Base-by-base conservation (phyloP, 2,113 vertebrate genomes). In the Ophiodon elongatus region DNA sequence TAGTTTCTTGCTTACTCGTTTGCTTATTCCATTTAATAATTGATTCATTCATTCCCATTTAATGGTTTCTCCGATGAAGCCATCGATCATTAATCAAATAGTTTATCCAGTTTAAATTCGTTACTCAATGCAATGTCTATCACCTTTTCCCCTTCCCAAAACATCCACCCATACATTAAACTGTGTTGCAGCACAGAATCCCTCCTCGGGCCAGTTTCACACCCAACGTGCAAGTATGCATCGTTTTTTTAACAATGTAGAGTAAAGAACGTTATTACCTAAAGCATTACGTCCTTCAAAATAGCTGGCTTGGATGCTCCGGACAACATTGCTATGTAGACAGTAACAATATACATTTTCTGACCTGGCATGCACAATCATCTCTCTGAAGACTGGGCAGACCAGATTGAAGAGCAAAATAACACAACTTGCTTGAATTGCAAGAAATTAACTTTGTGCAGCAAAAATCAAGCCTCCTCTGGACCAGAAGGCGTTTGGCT, bases 151-250 rank as follows among this genome's bases (percentile, higher is more conserved):
- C 6, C 14, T 60, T 60, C 27, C 52, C 15, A 9, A 25, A 56
- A 25, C 52, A 64, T 64, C 11, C 62, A 72, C 31, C 29, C 29
- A 17, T 64, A 23, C 14, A 43, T 23, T 29, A 52, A 62, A 68
- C 13, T 57, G 33, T 37, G 29, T 43, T 60, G 8, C 37, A 37
- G 54, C 13, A 29, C 13, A 33, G 25, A 37, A 25, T 35, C 11
- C 29, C 47, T 65, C 54, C 33, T 35, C 15, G 19, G 21, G 6
- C 23, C 41, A 70, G 67, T 57, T 75, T 84, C 50, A 74, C 68
- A 54, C n/a, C 56, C 64, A 73, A 84, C 1, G 23, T 10, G 9
- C 6, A 59, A 11, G 1, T 43, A 41, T 57, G 29, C 3, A 23
- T 80, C 41, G 63, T 6, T 68, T 6, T 68, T 68, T 68, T 25